These are phyloP conservation scores for Fabriciana adippe DNA, from an alignment of 2,888 invertebrate species.

Conservation along the genomic window DNA sequence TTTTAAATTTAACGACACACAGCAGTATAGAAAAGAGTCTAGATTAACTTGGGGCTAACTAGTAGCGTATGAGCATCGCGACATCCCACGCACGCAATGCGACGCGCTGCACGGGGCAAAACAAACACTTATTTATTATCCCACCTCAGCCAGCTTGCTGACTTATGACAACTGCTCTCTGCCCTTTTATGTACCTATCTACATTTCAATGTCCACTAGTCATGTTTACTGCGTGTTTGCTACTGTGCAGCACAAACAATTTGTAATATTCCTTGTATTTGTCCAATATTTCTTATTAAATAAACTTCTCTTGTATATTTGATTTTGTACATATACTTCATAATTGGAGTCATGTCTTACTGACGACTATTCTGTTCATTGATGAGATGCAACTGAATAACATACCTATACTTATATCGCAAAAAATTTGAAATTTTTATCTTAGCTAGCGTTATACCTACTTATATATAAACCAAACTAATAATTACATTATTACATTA, in stretches of 20 bases:
- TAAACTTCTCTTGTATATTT: neutral
- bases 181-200: slow-evolving; percentile 51
- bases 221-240: slow-evolving; percentile 31
- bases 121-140: slow-evolving; percentile 55
- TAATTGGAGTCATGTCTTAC: neutral
- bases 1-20: neutral
- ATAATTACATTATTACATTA: no score
- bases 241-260: slow-evolving; percentile 29
- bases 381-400: no score
- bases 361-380: no score
- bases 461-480: no score
- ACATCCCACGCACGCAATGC: slow-evolving; percentile 49
- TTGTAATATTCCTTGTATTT: slow-evolving; percentile 22
- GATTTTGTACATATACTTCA: neutral
- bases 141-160: slow-evolving; percentile 55
- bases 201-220: slow-evolving; percentile 44
- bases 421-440: no score
- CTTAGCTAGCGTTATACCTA: no score
- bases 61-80: slow-evolving; percentile 13
- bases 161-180: slow-evolving; percentile 56
- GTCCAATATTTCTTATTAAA: slow-evolving; percentile 22
- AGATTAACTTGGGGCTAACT: slow-evolving; percentile 47
- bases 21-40: slow-evolving; percentile 41
- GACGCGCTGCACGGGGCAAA: slow-evolving; percentile 45
- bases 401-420: no score